Conservation (phyloP, 2,113 vertebrate genomes). For the Artemisiospiza belli region DNA sequence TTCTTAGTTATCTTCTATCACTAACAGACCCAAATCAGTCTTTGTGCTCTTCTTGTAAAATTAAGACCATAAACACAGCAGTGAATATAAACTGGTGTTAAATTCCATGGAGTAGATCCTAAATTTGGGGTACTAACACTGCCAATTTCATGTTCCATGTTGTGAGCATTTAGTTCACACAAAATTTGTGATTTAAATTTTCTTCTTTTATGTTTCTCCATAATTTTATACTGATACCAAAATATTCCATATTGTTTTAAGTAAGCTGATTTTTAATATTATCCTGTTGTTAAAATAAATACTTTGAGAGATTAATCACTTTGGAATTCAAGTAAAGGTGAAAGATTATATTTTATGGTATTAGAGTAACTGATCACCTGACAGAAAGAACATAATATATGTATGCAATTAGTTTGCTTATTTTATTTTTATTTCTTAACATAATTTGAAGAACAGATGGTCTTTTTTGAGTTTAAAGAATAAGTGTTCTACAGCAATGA, state of each 20-base stretch:
- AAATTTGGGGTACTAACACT: neutral
- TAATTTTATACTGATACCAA: neutral
- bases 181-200: neutral
- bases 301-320: neutral
- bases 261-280: neutral
- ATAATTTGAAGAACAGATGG: neutral
- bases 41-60: neutral
- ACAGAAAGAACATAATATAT: neutral
- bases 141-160: neutral
- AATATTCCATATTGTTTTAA: neutral
- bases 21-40: neutral
- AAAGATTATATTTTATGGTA: neutral
- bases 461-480: neutral
- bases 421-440: neutral
- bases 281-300: neutral
- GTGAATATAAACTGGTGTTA: neutral
- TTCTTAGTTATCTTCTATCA: neutral
- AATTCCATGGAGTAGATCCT: neutral
- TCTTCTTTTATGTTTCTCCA: neutral
- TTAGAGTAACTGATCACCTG: neutral
- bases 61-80: neutral
- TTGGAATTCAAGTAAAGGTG: neutral
- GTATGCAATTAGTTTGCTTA: neutral
- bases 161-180: neutral
- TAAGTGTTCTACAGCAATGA: neutral